Evolutionary conservation across 2,888 invertebrate genomes (phyloP).

Genomic region (Lingula anatina): DNA sequence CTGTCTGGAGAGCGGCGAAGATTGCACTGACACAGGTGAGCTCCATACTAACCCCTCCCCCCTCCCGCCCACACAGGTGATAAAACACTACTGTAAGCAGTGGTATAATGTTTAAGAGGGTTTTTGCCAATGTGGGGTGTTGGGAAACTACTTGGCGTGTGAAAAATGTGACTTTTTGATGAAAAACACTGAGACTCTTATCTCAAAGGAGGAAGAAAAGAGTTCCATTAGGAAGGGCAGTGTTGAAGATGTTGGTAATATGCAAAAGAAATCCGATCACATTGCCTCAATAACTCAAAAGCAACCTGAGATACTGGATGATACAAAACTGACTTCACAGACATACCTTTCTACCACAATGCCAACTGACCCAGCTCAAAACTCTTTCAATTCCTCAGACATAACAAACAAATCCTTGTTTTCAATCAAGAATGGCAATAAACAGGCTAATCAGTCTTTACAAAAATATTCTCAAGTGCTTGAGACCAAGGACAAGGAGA

Average conservation of each 20-base stretch:
- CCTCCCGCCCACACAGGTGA: conserved; percentile 31
- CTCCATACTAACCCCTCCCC: conserved; percentile 24
- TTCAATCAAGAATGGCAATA: too few species aligned
- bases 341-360: background rate
- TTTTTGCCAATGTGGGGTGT: conserved; percentile 43
- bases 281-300: too few species aligned
- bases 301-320: background rate
- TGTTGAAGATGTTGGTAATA: too few species aligned
- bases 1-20: conserved; percentile 64
- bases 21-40: conserved; percentile 56
- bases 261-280: too few species aligned
- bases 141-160: conserved; percentile 44
- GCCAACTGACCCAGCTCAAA: too few species aligned
- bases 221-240: background rate
- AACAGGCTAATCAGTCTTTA: too few species aligned
- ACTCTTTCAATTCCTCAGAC: too few species aligned
- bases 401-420: too few species aligned
- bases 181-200: conserved; percentile 1
- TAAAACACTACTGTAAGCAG: conserved; percentile 36
- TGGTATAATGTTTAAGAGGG: conserved; percentile 33
- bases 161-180: conserved; percentile 35
- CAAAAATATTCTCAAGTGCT: too few species aligned
- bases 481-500: too few species aligned
- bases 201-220: background rate
- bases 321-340: background rate